Conservation (phyloP, 2,888 invertebrate species). For the Euclidia mi region DNA sequence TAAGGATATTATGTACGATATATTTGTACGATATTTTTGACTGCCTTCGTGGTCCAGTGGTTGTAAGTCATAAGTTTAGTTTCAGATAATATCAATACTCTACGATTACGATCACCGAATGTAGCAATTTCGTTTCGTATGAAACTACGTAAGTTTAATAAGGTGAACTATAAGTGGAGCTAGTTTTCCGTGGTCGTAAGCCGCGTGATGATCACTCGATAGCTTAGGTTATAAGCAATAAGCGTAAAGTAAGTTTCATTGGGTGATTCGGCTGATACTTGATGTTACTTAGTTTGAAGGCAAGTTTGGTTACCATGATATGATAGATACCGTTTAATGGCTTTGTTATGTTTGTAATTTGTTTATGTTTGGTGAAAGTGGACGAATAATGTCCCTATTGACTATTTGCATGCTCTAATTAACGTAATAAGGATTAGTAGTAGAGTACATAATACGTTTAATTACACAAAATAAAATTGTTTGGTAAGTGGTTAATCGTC, state of each 20-base stretch:
- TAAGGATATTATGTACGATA: no score
- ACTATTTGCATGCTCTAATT: no score
- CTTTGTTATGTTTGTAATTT: not conserved
- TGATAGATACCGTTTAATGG: not conserved
- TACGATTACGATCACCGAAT: conserved; percentile 9
- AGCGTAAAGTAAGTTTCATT: conserved; percentile 43
- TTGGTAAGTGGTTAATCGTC: no score
- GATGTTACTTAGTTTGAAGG: conserved; percentile 20
- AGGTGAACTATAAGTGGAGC: conserved; percentile 36
- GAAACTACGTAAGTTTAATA: conserved; percentile 53
- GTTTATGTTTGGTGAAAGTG: no score
- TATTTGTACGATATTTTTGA: no score
- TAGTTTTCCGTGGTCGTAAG: conserved; percentile 46
- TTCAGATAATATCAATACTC: conserved; percentile 4
- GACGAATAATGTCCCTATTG: no score
- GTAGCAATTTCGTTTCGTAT: conserved; percentile 11
- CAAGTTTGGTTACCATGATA: conserved; percentile 10
- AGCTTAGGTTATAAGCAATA: conserved; percentile 44
- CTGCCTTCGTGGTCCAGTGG: no score
- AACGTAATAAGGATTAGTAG: no score
- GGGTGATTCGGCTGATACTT: conserved; percentile 41
- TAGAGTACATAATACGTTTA: no score
- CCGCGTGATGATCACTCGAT: conserved; percentile 42
- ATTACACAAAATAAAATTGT: no score
- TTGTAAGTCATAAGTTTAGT: not conserved